Conservation (phyloP, 2,888 invertebrate species). For the Xestia c-nigrum region DNA sequence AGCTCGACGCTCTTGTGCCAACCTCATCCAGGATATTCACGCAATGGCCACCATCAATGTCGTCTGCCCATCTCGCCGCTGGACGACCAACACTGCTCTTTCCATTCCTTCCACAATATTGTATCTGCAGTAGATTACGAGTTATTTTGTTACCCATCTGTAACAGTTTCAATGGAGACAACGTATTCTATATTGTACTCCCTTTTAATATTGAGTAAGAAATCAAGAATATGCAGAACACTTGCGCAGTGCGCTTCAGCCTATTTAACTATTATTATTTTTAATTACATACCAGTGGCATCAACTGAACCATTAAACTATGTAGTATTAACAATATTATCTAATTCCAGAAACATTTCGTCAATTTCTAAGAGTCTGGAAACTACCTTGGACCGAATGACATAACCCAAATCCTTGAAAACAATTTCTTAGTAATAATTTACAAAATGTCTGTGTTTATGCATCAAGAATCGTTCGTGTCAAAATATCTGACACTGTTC, state of each 20-base stretch:
- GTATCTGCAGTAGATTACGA: no score
- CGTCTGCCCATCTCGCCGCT: no score
- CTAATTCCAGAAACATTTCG: slow-evolving; percentile 1
- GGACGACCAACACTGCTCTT: no score
- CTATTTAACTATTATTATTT: slow-evolving; percentile 15
- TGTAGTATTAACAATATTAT: slow-evolving; percentile 8
- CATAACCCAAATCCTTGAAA: slow-evolving; percentile 48
- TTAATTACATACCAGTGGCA: slow-evolving; percentile 4
- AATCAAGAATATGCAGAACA: neutral
- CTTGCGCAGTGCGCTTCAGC: neutral
- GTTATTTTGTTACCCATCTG: no score
- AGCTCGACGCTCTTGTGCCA: no score
- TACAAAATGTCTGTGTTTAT: slow-evolving; percentile 38
- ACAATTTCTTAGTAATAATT: slow-evolving; percentile 43
- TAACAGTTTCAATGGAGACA: neutral
- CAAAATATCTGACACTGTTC: slow-evolving; percentile 49
- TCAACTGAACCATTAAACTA: slow-evolving; percentile 5
- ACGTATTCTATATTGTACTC: neutral
- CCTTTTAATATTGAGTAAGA: slow-evolving; percentile 5
- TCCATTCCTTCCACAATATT: no score
- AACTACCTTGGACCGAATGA: slow-evolving; percentile 34
- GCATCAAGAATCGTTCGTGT: slow-evolving; percentile 36
- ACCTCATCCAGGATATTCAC: no score
- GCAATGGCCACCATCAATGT: no score
- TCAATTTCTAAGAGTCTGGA: slow-evolving; percentile 14